Evolutionary conservation across 2,888 invertebrate genomes (phyloP), one percentile per base, ranked within the genome.

Genomic region (Harpalus rubripes): DNA sequence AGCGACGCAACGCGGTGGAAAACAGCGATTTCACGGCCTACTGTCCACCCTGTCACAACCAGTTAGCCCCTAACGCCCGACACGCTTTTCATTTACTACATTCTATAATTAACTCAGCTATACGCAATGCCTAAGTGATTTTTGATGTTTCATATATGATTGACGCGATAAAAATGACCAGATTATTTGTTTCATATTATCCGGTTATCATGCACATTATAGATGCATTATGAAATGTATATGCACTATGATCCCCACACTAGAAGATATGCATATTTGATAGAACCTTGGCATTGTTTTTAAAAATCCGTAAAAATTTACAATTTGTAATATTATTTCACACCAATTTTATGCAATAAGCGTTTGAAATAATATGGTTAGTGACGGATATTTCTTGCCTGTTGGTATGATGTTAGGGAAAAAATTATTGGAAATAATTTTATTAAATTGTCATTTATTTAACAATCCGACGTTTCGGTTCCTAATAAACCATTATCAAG

Each of bases 71-170:
- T 0, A 5, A 59, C 59, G 41, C 68, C 4, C 16, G 15, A 59
- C 59, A 68, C 68, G 39, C 39, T 68, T 68, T 68, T 68, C 68
- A 68, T 68, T 68, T 68, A 68, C 68, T 39, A 39, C 10, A 68
- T 68, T 68, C n/a, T 68, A 39, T 68, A 68, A 68, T 68, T 32
- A 68, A 68, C 32, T 68, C 26, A 39, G 15, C 68, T 39, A 15
- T 65, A 65, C n/a, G 26, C 32, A 68, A n/a, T 15, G 68, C 39
- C 68, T 68, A 68, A 68, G 68, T 68, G 68, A 68, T 39, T 68
- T 68, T 68, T 68, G 12, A 68, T 68, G 68, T 68, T 63, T 68
- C 39, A 39, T 68, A 68, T 68, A n/a, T 39, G 68, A 68, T 39
- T 68, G 39, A 32, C 68, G 68, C 15, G 68, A 68, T 68, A 12